Evolutionary conservation across 2,797 vertebrate genomes (phyloP), one percentile per base, ranked within the genome.

Genomic region (Loriculus beryllinus): DNA sequence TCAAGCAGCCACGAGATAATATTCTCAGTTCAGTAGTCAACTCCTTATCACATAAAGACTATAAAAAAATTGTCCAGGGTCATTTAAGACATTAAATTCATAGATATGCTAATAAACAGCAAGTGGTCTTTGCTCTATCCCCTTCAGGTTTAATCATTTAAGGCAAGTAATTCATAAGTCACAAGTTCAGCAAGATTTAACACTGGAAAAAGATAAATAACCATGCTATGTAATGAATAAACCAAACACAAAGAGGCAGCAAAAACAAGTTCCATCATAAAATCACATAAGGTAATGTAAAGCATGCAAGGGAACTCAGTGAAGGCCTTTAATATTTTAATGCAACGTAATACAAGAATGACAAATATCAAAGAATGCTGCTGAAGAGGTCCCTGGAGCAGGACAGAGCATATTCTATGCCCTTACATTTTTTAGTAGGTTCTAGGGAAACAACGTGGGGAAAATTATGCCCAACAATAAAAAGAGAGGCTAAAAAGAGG

Each of bases 271-370:
- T n/a, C 56, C 69, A 51, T 43, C 35, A 59, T 69, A 90, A 92
- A 88, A 90, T 90, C 62, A 62, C 43, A 10, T 16, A 48, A 75
- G 31, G 25, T 62, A 68, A 45, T 62, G 52, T 45, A 85, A 80
- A 81, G 14, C 21, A 22, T 83, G 67, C 47, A 67, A 57, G 28
- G n/a, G 11, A 83, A 51, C 37, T 68, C 62, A 68, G 57, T 54
- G 84, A 42, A 93, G 28, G 18, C 47, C 19, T 74, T 86, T 88
- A 78, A 78, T 81, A 88, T 91, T 95, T 91, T 91, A 88, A 82
- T 60, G n/a, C 57, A 86, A 90, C 79, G 54, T 72, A 82, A 72
- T 40, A 47, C 12, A 88, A 86, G 54, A 90, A 71, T 57, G 25
- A 95, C 39, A 81, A 93, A 92, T 72, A 82, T 9, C 31, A 76